Base-by-base conservation (phyloP, 2,888 invertebrate species). In the Noctuana brunneofusca region DNA sequence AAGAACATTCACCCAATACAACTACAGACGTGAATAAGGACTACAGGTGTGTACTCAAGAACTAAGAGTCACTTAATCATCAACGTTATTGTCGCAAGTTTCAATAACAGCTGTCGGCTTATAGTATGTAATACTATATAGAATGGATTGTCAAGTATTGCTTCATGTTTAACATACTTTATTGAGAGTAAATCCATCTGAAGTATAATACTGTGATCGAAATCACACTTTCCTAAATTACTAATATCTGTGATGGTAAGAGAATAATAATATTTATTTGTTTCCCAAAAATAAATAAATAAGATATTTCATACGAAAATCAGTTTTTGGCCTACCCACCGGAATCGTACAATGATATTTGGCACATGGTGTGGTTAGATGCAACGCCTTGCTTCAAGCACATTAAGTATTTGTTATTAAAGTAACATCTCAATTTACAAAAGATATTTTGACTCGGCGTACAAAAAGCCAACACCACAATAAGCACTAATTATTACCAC, bases 11-110 rank as follows among this genome's bases (percentile, higher is more conserved):
- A 74, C 87, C 92, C 78, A 92, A 92, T 79, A 79, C 88, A 66
- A 81, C 82, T 73, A 77, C 90, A 70, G 92, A 92, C 70, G 92
- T 90, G 73, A 90, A 78, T 89, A 92, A 92, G 88, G 92, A 92
- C 86, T 92, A 89, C 92, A 92, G 92, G 87, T 92, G 92, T 86
- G 89, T 88, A 84, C 87, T 91, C 83, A 91, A 91, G 91, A 91
- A 91, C 79, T 91, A 87, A 77, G 67, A 69, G 69, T 75, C 71
- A 75, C 74, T 69, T 68, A 66, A 63, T 30, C 22, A 12, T 53
- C 53, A 27, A 18, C 12, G 38, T 58, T 41, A 27, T 30, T 14
- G 53, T 18, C 12, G 32, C 64, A 53, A 14, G 41, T 41, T 41
- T 41, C 16, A 41, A 46, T 59, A 67, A 67, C 69, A 69, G 66